Evolutionary conservation across 2,113 vertebrate species (phyloP), one percentile per base, ranked within the genome.

Genomic region (Hypomesus transpacificus): DNA sequence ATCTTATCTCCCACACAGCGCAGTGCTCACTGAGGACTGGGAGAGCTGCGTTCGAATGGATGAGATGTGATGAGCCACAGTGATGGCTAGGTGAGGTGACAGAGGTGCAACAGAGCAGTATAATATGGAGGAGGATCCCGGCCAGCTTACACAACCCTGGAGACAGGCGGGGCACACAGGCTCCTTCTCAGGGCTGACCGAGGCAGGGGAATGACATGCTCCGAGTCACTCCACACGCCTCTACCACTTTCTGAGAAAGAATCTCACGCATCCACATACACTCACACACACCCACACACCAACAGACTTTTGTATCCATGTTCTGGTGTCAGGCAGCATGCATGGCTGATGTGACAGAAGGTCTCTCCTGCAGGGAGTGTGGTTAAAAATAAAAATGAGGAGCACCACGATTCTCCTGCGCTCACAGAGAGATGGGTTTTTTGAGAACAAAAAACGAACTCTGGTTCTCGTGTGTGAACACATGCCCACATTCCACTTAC

Each of bases 41-140:
- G 58, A 28, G 64, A 18, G 61, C 31, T 80, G 71, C 71, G 53
- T 66, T 26, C 76, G n/a, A 86, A 77, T 71, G 70, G 72, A 79
- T 57, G 69, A 66, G 65, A 69, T 75, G 18, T 21, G 70, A 71
- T 20, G 28, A 65, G 71, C 73, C 28, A 26, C 26, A 54, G 56
- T 82, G 80, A 82, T 66, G 81, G 71, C 79, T 70, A 81, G 78
- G 75, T 75, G 67, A 76, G 60, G 82, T 86, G 84, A 84, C 84
- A 84, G 68, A 67, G 78, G 78, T 75, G 77, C 69, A 75, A 78
- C 50, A 0, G 71, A 67, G 72, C 75, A 65, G 51, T 46, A 70
- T 22, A 26, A 73, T 77, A 71, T 67, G 67, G 78, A 77, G 68
- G 57, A 50, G 68, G 76, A 77, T 76, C 73, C 64, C 24, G 17